These are phyloP conservation scores for Cynopterus brachyotis DNA, from an alignment of 2,113 vertebrate genomes.

Conservation along the genomic window DNA sequence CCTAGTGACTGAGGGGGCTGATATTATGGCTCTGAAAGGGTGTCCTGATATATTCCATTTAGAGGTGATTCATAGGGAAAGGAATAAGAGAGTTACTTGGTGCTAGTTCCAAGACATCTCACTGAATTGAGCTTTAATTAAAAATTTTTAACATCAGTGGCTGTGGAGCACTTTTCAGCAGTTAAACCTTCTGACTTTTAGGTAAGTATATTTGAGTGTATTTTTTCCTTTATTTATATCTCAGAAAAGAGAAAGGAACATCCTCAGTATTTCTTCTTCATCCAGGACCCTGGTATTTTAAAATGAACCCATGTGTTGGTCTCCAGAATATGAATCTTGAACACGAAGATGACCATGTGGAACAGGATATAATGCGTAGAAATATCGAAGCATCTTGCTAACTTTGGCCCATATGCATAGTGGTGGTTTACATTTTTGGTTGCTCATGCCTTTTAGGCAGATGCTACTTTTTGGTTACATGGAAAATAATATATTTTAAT, in stretches of 20 bases:
- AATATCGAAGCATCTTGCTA: neutral
- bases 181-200: neutral
- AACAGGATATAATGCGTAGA: neutral
- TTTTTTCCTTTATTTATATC: neutral
- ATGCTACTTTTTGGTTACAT: neutral
- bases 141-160: neutral
- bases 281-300: neutral
- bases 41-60: neutral
- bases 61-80: neutral
- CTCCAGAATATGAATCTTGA: neutral
- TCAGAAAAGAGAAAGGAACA: neutral
- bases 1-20: neutral
- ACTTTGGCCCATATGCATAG: rapidly evolving
- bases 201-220: neutral
- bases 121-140: neutral
- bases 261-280: neutral
- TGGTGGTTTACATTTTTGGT: neutral
- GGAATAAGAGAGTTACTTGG: neutral
- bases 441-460: neutral
- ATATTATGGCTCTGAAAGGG: neutral
- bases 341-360: neutral
- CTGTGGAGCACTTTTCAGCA: neutral
- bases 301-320: neutral
- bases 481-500: neutral
- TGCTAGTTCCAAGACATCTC: neutral